These are phyloP conservation scores for Atherinomorus stipes DNA, from an alignment of 2,113 vertebrate species.

Conservation along the genomic window DNA sequence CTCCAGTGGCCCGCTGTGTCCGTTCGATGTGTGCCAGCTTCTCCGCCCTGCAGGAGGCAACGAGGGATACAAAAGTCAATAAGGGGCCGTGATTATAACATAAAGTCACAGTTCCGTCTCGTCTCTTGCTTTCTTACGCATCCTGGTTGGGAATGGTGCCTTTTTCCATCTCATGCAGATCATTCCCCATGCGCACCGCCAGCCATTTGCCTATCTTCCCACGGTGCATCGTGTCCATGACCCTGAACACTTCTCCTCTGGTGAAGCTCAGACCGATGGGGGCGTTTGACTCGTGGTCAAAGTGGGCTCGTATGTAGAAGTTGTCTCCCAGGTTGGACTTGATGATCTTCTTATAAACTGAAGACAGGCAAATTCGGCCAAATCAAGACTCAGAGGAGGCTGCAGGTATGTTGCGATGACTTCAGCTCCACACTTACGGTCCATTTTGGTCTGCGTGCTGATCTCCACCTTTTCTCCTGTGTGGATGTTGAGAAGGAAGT, in stretches of 20 bases:
- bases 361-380: not conserved
- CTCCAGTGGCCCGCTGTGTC: slow-evolving; percentile 75
- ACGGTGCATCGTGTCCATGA: slow-evolving; percentile 92
- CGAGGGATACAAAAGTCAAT: not conserved
- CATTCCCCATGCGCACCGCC: slow-evolving; percentile 89
- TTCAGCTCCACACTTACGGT: slow-evolving; percentile 86
- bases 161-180: slow-evolving; percentile 91
- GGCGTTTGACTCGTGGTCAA: slow-evolving; percentile 88
- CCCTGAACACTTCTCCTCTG: slow-evolving; percentile 93
- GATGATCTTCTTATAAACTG: slow-evolving; percentile 94
- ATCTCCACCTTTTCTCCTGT: slow-evolving; percentile 84
- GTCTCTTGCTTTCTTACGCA: slow-evolving; percentile 80
- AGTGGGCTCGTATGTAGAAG: slow-evolving; percentile 95
- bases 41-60: slow-evolving; percentile 85
- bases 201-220: slow-evolving; percentile 91
- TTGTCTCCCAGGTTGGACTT: slow-evolving; percentile 91
- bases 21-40: slow-evolving; percentile 89
- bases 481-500: slow-evolving; percentile 86
- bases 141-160: slow-evolving; percentile 92
- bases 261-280: slow-evolving; percentile 87
- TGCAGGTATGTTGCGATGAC: too few species aligned
- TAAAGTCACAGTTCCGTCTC: not conserved
- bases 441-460: slow-evolving; percentile 89
- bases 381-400: not conserved
- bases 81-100: rapidly evolving